phyloP scores from a whole-genome alignment of 2,888 invertebrate species.

The Pimpla rufipes region DNA sequence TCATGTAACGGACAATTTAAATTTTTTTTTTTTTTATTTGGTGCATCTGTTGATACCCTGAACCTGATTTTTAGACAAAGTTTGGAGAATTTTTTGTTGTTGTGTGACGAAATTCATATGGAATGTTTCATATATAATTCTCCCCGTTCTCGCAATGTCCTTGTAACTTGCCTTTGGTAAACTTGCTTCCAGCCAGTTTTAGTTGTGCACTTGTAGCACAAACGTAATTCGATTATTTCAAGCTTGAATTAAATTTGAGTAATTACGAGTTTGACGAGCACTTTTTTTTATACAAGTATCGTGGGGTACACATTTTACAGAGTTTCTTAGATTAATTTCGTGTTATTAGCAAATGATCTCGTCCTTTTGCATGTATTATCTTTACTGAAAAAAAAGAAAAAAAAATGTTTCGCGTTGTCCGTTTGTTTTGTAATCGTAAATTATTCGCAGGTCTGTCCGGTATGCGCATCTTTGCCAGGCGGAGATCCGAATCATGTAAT shows the following conservation, averaged over 20 bases:
- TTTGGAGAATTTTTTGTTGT: too few species aligned
- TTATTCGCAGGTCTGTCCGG: conserved; percentile 94
- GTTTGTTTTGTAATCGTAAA: conserved; percentile 2
- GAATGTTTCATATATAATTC: too few species aligned
- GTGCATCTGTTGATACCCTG: too few species aligned
- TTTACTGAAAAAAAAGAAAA: neutral
- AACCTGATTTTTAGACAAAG: too few species aligned
- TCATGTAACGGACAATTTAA: too few species aligned
- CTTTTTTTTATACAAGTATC: too few species aligned
- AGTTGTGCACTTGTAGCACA: neutral
- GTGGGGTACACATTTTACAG: neutral
- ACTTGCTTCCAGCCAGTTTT: neutral
- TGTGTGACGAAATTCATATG: too few species aligned
- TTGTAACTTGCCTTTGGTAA: neutral
- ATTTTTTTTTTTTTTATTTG: too few species aligned
- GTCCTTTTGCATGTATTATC: neutral
- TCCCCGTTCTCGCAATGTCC: neutral
- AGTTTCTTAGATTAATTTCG: neutral
- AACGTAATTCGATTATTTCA: neutral
- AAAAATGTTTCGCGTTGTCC: conserved; percentile 11
- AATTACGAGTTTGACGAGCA: neutral
- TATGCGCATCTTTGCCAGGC: conserved; percentile 98
- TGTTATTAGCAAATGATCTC: neutral
- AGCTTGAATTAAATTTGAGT: neutral
- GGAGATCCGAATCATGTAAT: conserved; percentile 99